phyloP scores from a whole-genome alignment of 2,888 invertebrate species.

The Lomographa bimaculata region DNA sequence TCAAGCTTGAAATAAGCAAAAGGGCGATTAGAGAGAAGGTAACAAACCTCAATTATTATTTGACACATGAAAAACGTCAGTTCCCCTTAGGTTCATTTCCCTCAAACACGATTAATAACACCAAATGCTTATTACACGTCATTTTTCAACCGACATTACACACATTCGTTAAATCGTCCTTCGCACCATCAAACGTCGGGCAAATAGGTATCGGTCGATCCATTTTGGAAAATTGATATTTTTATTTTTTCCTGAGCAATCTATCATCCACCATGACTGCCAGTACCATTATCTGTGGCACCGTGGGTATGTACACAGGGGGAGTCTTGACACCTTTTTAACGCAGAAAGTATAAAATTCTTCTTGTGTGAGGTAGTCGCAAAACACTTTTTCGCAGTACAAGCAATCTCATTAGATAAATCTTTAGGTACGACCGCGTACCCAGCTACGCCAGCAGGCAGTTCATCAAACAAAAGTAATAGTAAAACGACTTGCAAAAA shows the following conservation, averaged over 20 bases:
- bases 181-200: slow-evolving; percentile 16
- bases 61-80: no score
- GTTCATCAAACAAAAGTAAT: no score
- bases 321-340: background rate
- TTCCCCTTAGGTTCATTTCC: slow-evolving; percentile 3
- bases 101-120: slow-evolving; percentile 12
- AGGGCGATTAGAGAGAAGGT: no score
- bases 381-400: no score
- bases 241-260: slow-evolving; percentile 32
- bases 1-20: no score
- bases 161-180: slow-evolving; percentile 16
- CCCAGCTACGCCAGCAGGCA: no score
- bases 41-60: no score
- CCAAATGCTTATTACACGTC: slow-evolving; percentile 13
- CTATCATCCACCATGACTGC: slow-evolving; percentile 29
- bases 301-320: slow-evolving; percentile 1
- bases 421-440: no score
- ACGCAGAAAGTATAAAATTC: no score
- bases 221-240: slow-evolving; percentile 38
- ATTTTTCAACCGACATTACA: slow-evolving; percentile 20
- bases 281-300: slow-evolving; percentile 18
- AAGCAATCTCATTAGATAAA: no score
- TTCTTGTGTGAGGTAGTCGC: no score
- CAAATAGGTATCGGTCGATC: slow-evolving; percentile 30
- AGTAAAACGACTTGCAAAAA: no score